Percentiles rank a stretch among this genome's conserved stretches.
These are phyloP conservation scores for Hetaerina americana DNA, from an alignment of 1,140 invertebrate genomes.

Conservation along the genomic window DNA sequence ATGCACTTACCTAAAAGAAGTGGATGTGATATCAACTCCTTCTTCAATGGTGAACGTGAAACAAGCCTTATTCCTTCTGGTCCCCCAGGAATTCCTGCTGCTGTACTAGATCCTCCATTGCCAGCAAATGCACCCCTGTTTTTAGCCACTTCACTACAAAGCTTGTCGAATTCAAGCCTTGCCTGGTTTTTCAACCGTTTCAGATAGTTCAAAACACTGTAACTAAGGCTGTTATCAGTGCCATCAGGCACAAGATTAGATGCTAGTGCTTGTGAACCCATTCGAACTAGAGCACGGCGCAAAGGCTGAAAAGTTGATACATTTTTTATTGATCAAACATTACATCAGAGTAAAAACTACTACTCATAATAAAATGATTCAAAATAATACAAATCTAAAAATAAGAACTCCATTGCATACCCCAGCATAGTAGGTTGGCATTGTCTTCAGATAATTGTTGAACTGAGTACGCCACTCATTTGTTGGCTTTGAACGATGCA, in stretches of 20 bases:
- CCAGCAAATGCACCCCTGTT: conserved; percentile 23
- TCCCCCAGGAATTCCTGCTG: conserved; percentile 4
- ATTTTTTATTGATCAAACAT: conserved; percentile 10
- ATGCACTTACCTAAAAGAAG: conserved; percentile 39
- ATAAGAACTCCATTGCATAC: conserved; percentile 48
- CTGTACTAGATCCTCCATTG: conserved; percentile 9
- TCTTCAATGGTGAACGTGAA: conserved; percentile 48
- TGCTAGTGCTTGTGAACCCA: conserved; percentile 66
- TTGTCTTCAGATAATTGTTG: conserved; percentile 83
- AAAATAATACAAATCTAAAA: conserved; percentile 11
- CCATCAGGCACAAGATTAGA: conserved; percentile 79
- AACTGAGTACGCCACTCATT: conserved; percentile 83
- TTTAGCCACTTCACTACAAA: conserved; percentile 61
- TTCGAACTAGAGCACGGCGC: conserved; percentile 76
- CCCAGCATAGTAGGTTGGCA: conserved; percentile 91
- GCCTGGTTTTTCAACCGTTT: conserved; percentile 93
- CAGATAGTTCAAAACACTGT: conserved; percentile 84
- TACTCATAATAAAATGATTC: conserved; percentile 11
- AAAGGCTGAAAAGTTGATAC: conserved; percentile 55
- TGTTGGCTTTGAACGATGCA: conserved; percentile 79
- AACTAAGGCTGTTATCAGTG: conserved; percentile 84
- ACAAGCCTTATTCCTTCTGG: conserved; percentile 60
- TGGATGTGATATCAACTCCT: conserved; percentile 66
- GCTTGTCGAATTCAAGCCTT: conserved; percentile 85
- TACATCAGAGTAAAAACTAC: neutral